Evolutionary conservation across 1,140 invertebrate species (phyloP).

Genomic region (Scaptomyza hsui): DNA sequence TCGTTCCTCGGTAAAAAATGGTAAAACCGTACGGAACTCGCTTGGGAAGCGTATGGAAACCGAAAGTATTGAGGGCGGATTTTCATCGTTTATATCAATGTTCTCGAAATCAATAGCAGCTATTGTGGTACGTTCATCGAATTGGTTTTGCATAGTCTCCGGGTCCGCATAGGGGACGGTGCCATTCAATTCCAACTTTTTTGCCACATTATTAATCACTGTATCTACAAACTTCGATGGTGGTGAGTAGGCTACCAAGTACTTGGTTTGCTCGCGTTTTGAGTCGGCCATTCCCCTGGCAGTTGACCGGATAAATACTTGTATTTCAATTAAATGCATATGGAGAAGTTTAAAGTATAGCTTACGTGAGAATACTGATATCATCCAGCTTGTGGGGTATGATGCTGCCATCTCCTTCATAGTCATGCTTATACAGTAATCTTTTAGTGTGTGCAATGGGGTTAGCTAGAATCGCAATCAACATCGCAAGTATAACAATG

Average conservation of each 20-base stretch:
- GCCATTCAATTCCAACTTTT: constrained; percentile 40
- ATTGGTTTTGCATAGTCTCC: constrained; percentile 45
- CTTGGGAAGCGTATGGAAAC: constrained; percentile 64
- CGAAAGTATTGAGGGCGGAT: constrained; percentile 30
- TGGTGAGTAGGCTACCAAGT: constrained; percentile 47
- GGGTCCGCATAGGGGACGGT: constrained; percentile 8
- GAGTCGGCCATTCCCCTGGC: constrained; percentile 41
- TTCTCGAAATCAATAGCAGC: constrained; percentile 48
- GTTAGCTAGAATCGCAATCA: constrained; percentile 56
- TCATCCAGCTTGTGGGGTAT: constrained; percentile 47
- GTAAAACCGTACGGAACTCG: constrained; percentile 60
- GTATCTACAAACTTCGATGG: constrained; percentile 14
- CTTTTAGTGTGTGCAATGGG: constrained; percentile 58
- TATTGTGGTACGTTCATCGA: constrained; percentile 61
- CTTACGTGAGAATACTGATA: constrained; percentile 62
- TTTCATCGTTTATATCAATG: not conserved
- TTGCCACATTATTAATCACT: constrained; percentile 27
- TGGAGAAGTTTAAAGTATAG: not conserved
- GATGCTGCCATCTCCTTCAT: constrained; percentile 26
- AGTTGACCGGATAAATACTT: not conserved
- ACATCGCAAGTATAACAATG: constrained; percentile 47
- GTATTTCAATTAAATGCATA: not conserved
- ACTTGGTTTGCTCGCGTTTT: constrained; percentile 60
- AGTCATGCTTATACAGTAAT: constrained; percentile 38
- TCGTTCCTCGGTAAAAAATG: constrained; percentile 61